These are phyloP conservation scores for Platichthys flesus DNA, from an alignment of 2,113 vertebrate genomes.

Conservation along the genomic window DNA sequence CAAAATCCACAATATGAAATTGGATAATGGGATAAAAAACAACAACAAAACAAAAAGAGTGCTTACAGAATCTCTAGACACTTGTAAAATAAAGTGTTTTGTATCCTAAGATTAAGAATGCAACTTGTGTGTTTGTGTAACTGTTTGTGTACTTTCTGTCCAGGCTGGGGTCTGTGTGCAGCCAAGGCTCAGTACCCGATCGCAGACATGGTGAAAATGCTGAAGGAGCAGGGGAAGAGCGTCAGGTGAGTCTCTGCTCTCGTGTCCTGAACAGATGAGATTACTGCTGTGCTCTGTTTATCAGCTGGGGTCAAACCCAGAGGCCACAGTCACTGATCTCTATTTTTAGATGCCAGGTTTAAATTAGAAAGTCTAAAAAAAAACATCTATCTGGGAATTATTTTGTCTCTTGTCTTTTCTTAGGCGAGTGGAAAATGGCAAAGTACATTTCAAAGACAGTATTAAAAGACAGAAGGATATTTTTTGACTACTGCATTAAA, in stretches of 20 bases:
- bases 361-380: background rate
- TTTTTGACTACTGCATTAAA: too few relatives aligned
- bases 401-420: background rate
- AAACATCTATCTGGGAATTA: background rate
- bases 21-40: background rate
- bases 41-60: background rate
- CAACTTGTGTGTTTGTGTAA: background rate
- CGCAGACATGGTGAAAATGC: constrained; percentile 87
- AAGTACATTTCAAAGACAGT: background rate
- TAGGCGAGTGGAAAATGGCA: background rate
- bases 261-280: background rate
- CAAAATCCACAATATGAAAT: background rate
- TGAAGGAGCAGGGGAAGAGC: constrained; percentile 82
- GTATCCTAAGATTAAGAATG: background rate
- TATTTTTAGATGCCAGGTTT: background rate
- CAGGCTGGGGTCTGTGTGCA: constrained; percentile 86
- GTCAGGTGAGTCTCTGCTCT: constrained; percentile 73
- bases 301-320: background rate
- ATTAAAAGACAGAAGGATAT: background rate
- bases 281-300: background rate
- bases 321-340: background rate
- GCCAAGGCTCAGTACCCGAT: constrained; percentile 87
- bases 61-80: background rate
- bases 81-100: background rate
- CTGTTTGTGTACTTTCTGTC: constrained; percentile 11